Percentiles rank a stretch among this genome's conserved stretches.
phyloP scores from a whole-genome alignment of 2,113 vertebrate genomes.

The Neolamprologus brichardi region DNA sequence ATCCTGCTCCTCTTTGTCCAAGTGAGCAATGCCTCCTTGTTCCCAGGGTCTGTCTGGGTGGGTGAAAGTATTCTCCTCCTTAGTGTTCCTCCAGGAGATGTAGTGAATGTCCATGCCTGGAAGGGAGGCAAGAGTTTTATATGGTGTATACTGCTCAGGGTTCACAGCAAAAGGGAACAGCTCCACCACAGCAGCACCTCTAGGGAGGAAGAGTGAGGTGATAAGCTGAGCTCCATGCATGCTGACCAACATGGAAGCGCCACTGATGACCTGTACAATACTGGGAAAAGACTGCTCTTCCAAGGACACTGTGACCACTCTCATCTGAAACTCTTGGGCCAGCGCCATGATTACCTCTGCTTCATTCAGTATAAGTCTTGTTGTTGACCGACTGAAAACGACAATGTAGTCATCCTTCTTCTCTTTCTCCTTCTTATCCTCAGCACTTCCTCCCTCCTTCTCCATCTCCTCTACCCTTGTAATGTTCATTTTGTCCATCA shows the following conservation, averaged over 20 bases:
- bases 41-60: conserved; percentile 90
- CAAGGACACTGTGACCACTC: conserved; percentile 86
- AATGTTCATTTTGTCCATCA: conserved; percentile 82
- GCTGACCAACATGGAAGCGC: conserved; percentile 88
- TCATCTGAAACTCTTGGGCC: conserved; percentile 94
- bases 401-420: conserved; percentile 83
- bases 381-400: conserved; percentile 88
- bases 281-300: conserved; percentile 87
- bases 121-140: conserved; percentile 87
- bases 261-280: conserved; percentile 81
- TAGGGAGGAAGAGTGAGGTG: conserved; percentile 88
- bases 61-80: conserved; percentile 80
- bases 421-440: conserved; percentile 45
- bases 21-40: conserved; percentile 88
- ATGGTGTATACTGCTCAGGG: conserved; percentile 94
- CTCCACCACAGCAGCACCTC: conserved; percentile 86
- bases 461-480: conserved; percentile 57
- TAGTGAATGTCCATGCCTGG: conserved; percentile 97
- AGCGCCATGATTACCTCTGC: conserved; percentile 88
- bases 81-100: conserved; percentile 84
- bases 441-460: conserved; percentile 52
- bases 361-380: conserved; percentile 92
- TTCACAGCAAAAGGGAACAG: conserved; percentile 93
- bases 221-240: conserved; percentile 96
- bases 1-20: conserved; percentile 84